A percentile compares a stretch with the other conserved stretches of the same genome.
Conservation (phyloP, 1,140 invertebrate genomes). For the Heliconius himera region DNA sequence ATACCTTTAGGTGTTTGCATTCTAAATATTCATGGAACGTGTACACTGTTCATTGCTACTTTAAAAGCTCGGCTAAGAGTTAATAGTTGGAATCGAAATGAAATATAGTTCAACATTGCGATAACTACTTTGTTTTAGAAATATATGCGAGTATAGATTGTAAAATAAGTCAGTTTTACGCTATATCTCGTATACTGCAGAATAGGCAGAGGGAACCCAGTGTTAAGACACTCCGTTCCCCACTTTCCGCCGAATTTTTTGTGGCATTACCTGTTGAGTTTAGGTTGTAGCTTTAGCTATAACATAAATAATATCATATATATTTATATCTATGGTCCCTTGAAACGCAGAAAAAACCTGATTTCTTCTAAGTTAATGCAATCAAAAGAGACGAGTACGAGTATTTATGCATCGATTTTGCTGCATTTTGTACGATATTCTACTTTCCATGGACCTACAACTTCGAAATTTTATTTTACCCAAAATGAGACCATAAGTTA, state of each 20-base stretch:
- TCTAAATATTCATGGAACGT: conserved; percentile 50
- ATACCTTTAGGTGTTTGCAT: conserved; percentile 48
- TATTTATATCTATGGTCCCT: no score
- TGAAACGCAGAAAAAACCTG: no score
- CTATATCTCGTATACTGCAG: not conserved
- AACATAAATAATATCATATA: no score
- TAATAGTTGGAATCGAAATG: conserved; percentile 30
- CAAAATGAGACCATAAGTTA: no score
- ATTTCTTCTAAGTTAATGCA: no score
- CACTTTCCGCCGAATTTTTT: not conserved
- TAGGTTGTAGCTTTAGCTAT: no score
- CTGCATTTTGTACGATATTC: no score
- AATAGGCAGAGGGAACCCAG: not conserved
- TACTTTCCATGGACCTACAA: no score
- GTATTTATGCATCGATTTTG: no score
- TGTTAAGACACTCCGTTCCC: not conserved
- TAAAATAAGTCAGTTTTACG: not conserved
- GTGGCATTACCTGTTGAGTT: no score
- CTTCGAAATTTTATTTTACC: no score
- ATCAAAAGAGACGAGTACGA: no score
- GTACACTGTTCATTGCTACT: conserved; percentile 38
- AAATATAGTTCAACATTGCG: conserved; percentile 18
- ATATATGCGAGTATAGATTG: not conserved
- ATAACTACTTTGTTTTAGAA: not conserved
- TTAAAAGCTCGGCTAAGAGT: conserved; percentile 36